phyloP scores from a whole-genome alignment of 2,797 vertebrate genomes.

The Parambassis ranga region DNA sequence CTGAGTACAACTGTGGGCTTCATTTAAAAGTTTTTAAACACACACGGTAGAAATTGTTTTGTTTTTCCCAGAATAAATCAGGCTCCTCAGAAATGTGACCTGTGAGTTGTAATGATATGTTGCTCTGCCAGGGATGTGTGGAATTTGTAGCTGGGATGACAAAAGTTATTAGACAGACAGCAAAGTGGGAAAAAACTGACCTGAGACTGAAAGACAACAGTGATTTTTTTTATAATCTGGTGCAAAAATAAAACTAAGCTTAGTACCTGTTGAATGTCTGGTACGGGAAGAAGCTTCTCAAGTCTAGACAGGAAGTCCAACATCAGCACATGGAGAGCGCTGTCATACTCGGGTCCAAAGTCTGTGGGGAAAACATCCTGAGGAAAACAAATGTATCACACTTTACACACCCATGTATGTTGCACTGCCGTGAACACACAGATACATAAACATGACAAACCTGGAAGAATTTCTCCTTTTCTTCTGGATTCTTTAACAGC shows the following conservation, averaged over 20 bases:
- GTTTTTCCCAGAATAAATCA: too few relatives aligned
- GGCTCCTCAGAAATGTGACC: too few relatives aligned
- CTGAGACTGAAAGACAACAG: too few relatives aligned
- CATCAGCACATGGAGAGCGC: conserved; percentile 81
- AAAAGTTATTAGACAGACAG: too few relatives aligned
- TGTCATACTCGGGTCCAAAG: conserved; percentile 80
- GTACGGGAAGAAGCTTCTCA: conserved; percentile 78
- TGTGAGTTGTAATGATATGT: too few relatives aligned
- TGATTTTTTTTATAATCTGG: too few relatives aligned
- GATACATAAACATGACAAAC: conserved; percentile 28
- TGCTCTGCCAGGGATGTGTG: too few relatives aligned
- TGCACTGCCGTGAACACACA: background rate
- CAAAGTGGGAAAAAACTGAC: too few relatives aligned
- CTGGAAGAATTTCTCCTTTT: conserved; percentile 74
- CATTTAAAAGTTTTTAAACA: too few relatives aligned
- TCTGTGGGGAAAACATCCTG: conserved; percentile 81
- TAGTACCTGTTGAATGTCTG: conserved; percentile 78
- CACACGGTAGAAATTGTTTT: too few relatives aligned
- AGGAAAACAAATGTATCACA: background rate
- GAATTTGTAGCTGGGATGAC: too few relatives aligned
- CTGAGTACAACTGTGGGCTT: too few relatives aligned
- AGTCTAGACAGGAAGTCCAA: conserved; percentile 81
- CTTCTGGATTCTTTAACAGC: conserved; percentile 67
- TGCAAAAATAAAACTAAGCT: background rate
- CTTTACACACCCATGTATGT: background rate